Conservation (phyloP, 2,888 invertebrate species). For the Omphaloscelis lunosa region DNA sequence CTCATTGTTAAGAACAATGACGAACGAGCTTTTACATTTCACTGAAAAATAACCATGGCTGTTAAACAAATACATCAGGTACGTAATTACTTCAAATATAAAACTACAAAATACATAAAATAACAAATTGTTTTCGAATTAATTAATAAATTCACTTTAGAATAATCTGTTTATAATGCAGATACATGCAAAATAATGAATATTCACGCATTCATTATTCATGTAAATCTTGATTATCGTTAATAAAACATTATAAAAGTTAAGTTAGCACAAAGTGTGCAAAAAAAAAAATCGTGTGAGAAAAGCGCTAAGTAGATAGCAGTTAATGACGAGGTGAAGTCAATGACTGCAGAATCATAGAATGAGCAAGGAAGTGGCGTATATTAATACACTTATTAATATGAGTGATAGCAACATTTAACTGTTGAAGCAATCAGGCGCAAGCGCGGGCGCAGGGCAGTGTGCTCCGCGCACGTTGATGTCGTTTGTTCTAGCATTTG, state of each 20-base stretch:
- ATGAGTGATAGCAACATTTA: slow-evolving; percentile 61
- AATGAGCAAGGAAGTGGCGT: slow-evolving; percentile 59
- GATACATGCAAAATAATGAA: slow-evolving; percentile 14
- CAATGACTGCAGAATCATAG: slow-evolving; percentile 59
- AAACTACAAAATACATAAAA: background rate
- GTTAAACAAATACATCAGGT: background rate
- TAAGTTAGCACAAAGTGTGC: slow-evolving; percentile 18
- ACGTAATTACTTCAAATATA: background rate
- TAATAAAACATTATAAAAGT: slow-evolving; percentile 25
- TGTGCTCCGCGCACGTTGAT: slow-evolving; percentile 83
- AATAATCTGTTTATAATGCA: slow-evolving; percentile 30
- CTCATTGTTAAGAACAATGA: slow-evolving; percentile 56
- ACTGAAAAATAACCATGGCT: slow-evolving; percentile 17
- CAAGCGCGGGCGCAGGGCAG: slow-evolving; percentile 66
- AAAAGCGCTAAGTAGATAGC: slow-evolving; percentile 34
- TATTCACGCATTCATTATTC: slow-evolving; percentile 9
- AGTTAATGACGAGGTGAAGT: slow-evolving; percentile 55
- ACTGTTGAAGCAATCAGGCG: slow-evolving; percentile 69
- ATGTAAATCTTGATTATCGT: slow-evolving; percentile 26
- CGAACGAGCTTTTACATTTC: slow-evolving; percentile 28
- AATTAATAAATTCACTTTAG: slow-evolving; percentile 9
- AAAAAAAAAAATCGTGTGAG: slow-evolving; percentile 37
- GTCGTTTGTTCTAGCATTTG: slow-evolving; percentile 83
- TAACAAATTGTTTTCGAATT: slow-evolving; percentile 6
- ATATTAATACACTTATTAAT: slow-evolving; percentile 60